Conservation (phyloP, 2,888 invertebrate genomes). For the Tachina fera region DNA sequence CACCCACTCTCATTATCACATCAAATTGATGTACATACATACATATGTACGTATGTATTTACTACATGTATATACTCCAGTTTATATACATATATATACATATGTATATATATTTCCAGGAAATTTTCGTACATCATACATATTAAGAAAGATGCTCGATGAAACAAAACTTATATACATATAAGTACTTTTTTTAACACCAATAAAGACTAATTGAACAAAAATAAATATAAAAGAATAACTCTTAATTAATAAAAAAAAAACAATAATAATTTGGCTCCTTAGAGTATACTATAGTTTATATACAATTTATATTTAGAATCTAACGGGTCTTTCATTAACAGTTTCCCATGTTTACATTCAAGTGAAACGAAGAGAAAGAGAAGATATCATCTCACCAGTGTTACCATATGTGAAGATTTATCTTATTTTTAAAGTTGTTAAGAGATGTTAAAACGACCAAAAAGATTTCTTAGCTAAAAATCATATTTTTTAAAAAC, state of each 20-base stretch:
- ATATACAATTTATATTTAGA: too few relatives aligned
- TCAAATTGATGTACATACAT: background rate
- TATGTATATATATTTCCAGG: background rate
- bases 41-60: too few relatives aligned
- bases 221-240: background rate
- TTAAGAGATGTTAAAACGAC: too few relatives aligned
- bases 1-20: constrained; percentile 3
- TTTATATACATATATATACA: background rate
- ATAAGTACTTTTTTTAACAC: background rate
- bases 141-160: background rate
- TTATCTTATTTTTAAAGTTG: too few relatives aligned
- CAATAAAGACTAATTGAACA: constrained; percentile 45
- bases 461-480: too few relatives aligned
- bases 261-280: background rate
- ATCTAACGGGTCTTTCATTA: too few relatives aligned
- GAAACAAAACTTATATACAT: background rate
- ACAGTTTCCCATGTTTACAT: too few relatives aligned
- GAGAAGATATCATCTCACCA: too few relatives aligned
- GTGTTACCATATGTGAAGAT: too few relatives aligned
- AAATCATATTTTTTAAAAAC: too few relatives aligned
- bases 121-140: background rate
- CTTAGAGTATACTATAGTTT: background rate
- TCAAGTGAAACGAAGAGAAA: too few relatives aligned
- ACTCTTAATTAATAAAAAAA: background rate
- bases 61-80: too few relatives aligned